These are phyloP conservation scores for Ceratina japonica DNA, from an alignment of 1,140 invertebrate genomes.

Conservation along the genomic window DNA sequence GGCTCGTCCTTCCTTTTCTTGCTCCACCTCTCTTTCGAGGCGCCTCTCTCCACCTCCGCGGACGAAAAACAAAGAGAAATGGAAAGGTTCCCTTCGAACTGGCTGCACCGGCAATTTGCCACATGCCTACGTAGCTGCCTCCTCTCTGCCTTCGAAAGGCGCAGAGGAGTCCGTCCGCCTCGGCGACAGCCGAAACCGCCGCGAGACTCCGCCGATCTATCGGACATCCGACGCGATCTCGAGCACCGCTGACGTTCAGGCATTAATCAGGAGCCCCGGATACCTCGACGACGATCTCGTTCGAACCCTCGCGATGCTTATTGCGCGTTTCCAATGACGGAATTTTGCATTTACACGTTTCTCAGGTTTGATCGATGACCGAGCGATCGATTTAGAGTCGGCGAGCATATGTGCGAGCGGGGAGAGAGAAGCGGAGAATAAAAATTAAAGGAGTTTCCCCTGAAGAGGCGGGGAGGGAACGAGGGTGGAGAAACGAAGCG, in stretches of 20 bases:
- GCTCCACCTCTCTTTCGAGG: constrained; percentile 51
- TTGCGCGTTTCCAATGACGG: too few species aligned
- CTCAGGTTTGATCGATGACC: background rate
- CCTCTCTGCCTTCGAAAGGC: constrained; percentile 50
- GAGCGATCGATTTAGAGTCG: background rate
- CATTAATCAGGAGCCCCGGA: constrained; percentile 16
- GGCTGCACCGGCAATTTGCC: constrained; percentile 73
- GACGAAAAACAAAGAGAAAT: constrained; percentile 21
- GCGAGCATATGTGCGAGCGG: background rate
- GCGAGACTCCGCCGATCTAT: constrained; percentile 38
- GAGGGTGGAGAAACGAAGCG: constrained; percentile 1
- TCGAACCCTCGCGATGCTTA: too few species aligned
- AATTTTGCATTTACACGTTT: too few species aligned
- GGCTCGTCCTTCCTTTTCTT: constrained; percentile 46
- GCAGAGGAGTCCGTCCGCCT: constrained; percentile 30
- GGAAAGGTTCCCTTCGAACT: constrained; percentile 48
- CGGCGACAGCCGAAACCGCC: constrained; percentile 29
- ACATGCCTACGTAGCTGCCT: constrained; percentile 67
- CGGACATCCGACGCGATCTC: constrained; percentile 27
- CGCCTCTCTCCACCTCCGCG: constrained; percentile 62
- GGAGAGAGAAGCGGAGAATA: background rate
- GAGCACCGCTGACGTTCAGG: constrained; percentile 18
- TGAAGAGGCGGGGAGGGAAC: background rate
- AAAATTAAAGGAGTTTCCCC: constrained; percentile 19
- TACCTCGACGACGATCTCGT: too few species aligned